Conservation (phyloP, 2,888 invertebrate species). For the Sesia bembeciformis region DNA sequence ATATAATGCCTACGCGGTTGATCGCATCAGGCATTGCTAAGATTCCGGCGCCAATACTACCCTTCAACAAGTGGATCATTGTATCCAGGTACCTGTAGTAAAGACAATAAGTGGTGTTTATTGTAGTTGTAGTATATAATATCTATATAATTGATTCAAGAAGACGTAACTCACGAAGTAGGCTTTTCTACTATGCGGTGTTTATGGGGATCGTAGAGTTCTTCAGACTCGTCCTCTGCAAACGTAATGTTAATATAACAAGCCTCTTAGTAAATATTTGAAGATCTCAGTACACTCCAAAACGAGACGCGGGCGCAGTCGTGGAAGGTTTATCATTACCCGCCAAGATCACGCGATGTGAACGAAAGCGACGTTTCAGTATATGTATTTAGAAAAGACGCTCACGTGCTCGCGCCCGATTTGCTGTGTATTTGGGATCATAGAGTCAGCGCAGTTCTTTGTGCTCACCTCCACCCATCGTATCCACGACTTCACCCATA, state of each 20-base stretch:
- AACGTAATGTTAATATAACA: neutral
- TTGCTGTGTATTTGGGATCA: too few species aligned
- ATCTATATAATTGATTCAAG: neutral
- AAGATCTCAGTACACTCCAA: too few species aligned
- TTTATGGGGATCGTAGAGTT: conserved; percentile 79
- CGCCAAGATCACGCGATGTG: too few species aligned
- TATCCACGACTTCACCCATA: conserved; percentile 31
- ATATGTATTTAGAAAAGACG: too few species aligned
- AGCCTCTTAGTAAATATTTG: neutral
- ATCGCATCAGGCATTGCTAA: conserved; percentile 87
- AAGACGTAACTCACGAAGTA: conserved; percentile 76
- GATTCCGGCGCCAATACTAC: conserved; percentile 94
- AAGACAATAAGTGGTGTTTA: neutral
- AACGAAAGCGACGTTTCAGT: too few species aligned
- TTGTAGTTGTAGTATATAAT: neutral
- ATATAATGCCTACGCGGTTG: conserved; percentile 69
- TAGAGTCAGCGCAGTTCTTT: too few species aligned
- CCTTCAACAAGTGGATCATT: conserved; percentile 92
- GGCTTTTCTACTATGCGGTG: conserved; percentile 79
- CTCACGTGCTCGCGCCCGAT: too few species aligned
- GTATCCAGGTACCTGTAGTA: conserved; percentile 85
- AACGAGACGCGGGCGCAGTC: too few species aligned
- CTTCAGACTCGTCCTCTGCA: conserved; percentile 19
- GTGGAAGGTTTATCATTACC: too few species aligned
- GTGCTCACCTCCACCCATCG: conserved; percentile 20